Base-by-base conservation (phyloP, 2,888 invertebrate species). In the Pimpla rufipes region DNA sequence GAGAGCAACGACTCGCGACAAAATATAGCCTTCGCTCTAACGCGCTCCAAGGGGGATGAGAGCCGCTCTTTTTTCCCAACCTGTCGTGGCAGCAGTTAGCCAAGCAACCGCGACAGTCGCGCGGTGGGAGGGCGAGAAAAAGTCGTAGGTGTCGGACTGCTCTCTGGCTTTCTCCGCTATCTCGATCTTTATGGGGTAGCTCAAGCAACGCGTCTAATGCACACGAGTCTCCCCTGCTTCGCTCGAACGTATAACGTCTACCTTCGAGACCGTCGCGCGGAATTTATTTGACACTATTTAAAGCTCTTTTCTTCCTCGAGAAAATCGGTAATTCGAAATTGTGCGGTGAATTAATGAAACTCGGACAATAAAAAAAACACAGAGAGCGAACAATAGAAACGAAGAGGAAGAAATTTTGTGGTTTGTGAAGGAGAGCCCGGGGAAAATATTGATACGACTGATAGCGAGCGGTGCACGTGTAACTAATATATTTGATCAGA, bases 151-250 rank as follows among this genome's bases (percentile, higher is more conserved):
- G 79, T 71, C 76, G 16, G 35, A 62, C 76, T 62, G 67, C 57
- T 29, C 3, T n/a, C 29, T 59, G 77, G 67, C 84, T 87, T 88
- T 87, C 86, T 85, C 79, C 86, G 86, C 87, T 90, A 91, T 91
- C 90, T 88, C 86, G 84, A 91, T 90, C 90, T 90, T 91, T 90
- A 90, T 88, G 88, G 87, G 88, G 83, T 84, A 64, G 88, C 84
- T 87, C 88, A 87, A 89, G 88, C 89, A 87, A 88, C 85, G 83
- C 85, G 91, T 91, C 50, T 37, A 35, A 73, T 68, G 29, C 64
- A 64, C 73, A 86, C 21, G 5, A 18, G 35, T 6, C n/a, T 42
- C 21, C 21, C 42, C 29, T n/a, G 2, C 13, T 37, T 66, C 18
- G 6, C 68, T 45, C 35, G 21, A 45, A 16, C 35, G 21, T 29